Percentiles rank a stretch among this genome's conserved stretches.
phyloP scores from a whole-genome alignment of 2,888 invertebrate genomes.

The Agriopis marginaria region DNA sequence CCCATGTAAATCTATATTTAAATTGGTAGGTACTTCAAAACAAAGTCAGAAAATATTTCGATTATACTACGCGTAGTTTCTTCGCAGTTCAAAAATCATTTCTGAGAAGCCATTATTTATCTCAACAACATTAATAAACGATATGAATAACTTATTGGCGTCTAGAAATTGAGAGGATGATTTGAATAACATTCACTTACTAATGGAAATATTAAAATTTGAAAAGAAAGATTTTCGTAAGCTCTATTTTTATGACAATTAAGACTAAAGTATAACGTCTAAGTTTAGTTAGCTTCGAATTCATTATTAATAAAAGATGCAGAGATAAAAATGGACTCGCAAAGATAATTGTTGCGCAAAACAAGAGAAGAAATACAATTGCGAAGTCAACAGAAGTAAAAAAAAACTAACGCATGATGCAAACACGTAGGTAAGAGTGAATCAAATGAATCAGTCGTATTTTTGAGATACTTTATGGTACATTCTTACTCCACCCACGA shows the following conservation, averaged over 20 bases:
- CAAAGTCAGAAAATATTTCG: too few species aligned
- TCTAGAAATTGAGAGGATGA: conserved; percentile 2
- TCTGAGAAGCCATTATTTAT: background rate
- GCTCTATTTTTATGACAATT: conserved; percentile 40
- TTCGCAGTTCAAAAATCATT: background rate
- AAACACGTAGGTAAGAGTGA: too few species aligned
- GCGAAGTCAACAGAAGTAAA: background rate
- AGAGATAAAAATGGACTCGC: background rate
- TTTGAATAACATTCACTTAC: conserved; percentile 17
- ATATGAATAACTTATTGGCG: conserved; percentile 11
- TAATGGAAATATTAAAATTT: conserved; percentile 25
- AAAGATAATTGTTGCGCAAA: background rate
- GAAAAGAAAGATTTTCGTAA: conserved; percentile 35
- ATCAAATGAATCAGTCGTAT: too few species aligned
- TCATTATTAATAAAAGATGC: background rate
- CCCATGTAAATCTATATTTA: too few species aligned
- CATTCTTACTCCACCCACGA: too few species aligned
- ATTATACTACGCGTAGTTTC: too few species aligned
- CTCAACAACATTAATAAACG: background rate
- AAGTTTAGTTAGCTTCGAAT: background rate
- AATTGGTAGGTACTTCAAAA: too few species aligned
- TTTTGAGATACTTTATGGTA: too few species aligned
- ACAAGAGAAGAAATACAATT: background rate
- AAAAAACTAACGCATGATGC: background rate
- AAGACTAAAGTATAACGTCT: background rate